These are phyloP conservation scores for Himalopsyche kuldschensis DNA, from an alignment of 2,888 invertebrate species.

Conservation along the genomic window DNA sequence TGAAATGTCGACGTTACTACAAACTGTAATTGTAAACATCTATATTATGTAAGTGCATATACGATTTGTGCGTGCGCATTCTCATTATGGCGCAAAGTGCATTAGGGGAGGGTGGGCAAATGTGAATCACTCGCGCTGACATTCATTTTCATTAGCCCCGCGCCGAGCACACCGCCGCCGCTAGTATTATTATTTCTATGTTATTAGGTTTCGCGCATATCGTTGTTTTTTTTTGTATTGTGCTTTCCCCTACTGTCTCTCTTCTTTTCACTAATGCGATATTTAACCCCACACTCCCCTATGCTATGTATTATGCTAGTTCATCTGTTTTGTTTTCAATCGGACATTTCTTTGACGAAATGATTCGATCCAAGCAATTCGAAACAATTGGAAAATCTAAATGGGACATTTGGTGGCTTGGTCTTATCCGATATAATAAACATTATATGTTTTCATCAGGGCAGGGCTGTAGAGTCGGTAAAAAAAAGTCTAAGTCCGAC, in stretches of 20 bases:
- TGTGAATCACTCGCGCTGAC: constrained; percentile 33
- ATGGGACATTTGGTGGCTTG: too few species aligned
- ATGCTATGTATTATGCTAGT: too few species aligned
- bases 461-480: too few species aligned
- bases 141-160: constrained; percentile 36
- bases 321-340: too few species aligned
- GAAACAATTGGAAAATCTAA: too few species aligned
- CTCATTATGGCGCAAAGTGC: neutral
- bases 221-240: neutral
- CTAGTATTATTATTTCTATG: constrained; percentile 30
- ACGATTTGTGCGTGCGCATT: neutral
- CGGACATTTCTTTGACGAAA: too few species aligned
- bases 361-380: too few species aligned
- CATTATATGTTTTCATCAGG: too few species aligned
- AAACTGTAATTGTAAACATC: too few species aligned
- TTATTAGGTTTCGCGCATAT: constrained; percentile 27
- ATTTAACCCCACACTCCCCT: neutral
- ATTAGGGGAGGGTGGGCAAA: neutral
- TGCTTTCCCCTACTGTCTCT: neutral
- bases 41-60: neutral
- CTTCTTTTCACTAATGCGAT: neutral
- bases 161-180: constrained; percentile 13
- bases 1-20: too few species aligned
- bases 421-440: too few species aligned
- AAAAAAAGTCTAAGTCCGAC: too few species aligned